Evolutionary conservation across 1,140 invertebrate genomes (phyloP).

Genomic region (Drosophila yakuba): DNA sequence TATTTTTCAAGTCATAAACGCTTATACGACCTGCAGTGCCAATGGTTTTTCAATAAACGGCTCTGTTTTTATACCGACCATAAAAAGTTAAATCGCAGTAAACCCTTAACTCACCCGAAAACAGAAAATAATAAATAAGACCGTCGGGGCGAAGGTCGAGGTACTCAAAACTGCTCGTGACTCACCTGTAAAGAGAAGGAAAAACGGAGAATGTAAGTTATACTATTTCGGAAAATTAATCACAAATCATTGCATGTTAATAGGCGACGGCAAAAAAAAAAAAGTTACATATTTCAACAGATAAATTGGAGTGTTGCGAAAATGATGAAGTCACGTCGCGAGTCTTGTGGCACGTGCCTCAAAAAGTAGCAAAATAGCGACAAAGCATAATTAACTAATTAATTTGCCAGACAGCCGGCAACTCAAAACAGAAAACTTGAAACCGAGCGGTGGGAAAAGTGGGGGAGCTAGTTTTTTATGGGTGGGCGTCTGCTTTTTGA

Average conservation of each 20-base stretch:
- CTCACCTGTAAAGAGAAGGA: constrained; percentile 45
- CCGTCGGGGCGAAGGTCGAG: constrained; percentile 10
- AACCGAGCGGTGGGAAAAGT: constrained; percentile 7
- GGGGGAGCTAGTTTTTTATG: neutral
- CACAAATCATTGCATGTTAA: constrained; percentile 50
- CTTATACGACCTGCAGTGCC: constrained; percentile 36
- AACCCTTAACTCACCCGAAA: constrained; percentile 29
- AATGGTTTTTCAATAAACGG: constrained; percentile 38
- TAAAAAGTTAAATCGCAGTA: constrained; percentile 23
- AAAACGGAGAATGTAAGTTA: constrained; percentile 6
- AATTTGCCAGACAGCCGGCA: constrained; percentile 54
- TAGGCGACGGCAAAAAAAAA: constrained; percentile 34
- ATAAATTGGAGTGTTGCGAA: constrained; percentile 44
- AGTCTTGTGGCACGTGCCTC: constrained; percentile 52
- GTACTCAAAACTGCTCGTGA: constrained; percentile 29
- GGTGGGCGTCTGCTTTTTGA: constrained; percentile 12
- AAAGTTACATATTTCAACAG: constrained; percentile 34
- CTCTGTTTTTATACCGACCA: constrained; percentile 10
- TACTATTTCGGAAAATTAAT: constrained; percentile 8
- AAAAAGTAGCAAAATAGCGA: constrained; percentile 34
- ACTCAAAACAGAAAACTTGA: constrained; percentile 46
- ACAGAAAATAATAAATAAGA: constrained; percentile 11
- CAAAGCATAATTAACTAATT: constrained; percentile 75
- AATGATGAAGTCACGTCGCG: constrained; percentile 63
- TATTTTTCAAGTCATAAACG: constrained; percentile 27